Conservation (phyloP, 2,888 invertebrate species). For the Aphodius granarius region DNA sequence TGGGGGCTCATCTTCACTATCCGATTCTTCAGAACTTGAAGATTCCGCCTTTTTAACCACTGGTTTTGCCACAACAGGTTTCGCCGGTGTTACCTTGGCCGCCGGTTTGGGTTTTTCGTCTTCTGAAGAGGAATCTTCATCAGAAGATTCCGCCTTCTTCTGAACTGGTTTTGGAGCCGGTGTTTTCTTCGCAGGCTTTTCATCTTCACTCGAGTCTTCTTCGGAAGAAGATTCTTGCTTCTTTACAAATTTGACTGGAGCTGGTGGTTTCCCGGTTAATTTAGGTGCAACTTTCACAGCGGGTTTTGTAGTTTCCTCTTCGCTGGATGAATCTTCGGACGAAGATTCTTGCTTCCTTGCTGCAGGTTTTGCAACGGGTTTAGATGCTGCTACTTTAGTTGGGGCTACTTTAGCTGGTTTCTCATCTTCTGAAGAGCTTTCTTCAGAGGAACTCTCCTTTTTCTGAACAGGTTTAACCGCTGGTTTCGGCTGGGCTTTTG, state of each 20-base stretch:
- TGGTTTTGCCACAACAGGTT: constrained; percentile 16
- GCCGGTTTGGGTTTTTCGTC: constrained; percentile 38
- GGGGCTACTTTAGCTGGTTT: constrained; percentile 34
- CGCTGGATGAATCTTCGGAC: constrained; percentile 36
- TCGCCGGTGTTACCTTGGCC: constrained; percentile 28
- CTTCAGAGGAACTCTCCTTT: constrained; percentile 32
- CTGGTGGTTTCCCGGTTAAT: constrained; percentile 6
- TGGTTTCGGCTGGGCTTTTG: constrained; percentile 19
- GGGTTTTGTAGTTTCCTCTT: constrained; percentile 31
- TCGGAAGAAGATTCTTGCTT: constrained; percentile 39
- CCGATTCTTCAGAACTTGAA: constrained; percentile 41
- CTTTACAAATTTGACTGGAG: constrained; percentile 24
- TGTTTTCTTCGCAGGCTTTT: constrained; percentile 27
- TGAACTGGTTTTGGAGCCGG: constrained; percentile 5
- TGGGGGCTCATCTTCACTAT: constrained; percentile 39
- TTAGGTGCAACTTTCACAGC: constrained; percentile 19
- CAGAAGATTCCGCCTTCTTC: constrained; percentile 36
- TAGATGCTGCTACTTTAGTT: constrained; percentile 6
- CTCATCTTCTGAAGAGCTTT: constrained; percentile 40
- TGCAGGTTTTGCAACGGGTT: constrained; percentile 14
- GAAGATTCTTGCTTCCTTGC: constrained; percentile 21
- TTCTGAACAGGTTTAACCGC: constrained; percentile 13
- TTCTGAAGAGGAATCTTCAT: constrained; percentile 44
- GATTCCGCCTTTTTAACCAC: constrained; percentile 27
- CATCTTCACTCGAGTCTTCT: constrained; percentile 26